These are phyloP conservation scores for Sebastes trivittatus DNA, from an alignment of 2,797 vertebrate genomes.

Conservation along the genomic window DNA sequence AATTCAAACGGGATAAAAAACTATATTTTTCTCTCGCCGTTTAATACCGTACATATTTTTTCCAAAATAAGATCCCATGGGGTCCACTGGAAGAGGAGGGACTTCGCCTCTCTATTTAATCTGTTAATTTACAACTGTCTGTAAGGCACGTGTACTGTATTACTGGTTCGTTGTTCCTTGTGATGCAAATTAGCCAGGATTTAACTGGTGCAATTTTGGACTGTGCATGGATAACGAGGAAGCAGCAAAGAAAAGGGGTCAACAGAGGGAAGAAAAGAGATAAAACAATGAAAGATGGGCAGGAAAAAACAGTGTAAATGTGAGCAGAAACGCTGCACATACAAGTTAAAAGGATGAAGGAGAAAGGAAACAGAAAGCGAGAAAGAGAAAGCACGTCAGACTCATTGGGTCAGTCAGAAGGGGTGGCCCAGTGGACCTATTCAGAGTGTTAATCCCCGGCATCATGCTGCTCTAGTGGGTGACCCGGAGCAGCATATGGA, in stretches of 20 bases:
- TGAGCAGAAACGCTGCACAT: background rate
- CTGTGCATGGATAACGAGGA: background rate
- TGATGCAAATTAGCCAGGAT: slow-evolving; percentile 12
- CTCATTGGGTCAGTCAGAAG: slow-evolving; percentile 45
- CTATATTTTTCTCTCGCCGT: no score
- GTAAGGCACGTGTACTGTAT: background rate
- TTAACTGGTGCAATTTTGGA: background rate
- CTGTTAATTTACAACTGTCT: background rate
- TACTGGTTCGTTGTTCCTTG: background rate
- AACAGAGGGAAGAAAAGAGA: background rate
- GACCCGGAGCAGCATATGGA: slow-evolving; percentile 73
- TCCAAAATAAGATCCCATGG: no score
- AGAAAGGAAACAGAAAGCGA: slow-evolving; percentile 2
- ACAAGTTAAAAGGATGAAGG: background rate
- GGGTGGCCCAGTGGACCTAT: slow-evolving; percentile 48
- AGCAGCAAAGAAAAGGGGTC: background rate
- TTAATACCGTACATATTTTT: no score
- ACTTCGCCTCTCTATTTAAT: background rate
- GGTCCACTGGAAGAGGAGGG: no score
- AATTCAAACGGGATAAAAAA: no score
- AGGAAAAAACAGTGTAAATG: background rate
- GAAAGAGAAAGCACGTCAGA: background rate
- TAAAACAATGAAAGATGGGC: background rate
- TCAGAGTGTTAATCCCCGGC: slow-evolving; percentile 66
- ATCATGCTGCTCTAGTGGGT: slow-evolving; percentile 49